Evolutionary conservation across 1,140 invertebrate species (phyloP).

Genomic region (Chironomus tepperi): DNA sequence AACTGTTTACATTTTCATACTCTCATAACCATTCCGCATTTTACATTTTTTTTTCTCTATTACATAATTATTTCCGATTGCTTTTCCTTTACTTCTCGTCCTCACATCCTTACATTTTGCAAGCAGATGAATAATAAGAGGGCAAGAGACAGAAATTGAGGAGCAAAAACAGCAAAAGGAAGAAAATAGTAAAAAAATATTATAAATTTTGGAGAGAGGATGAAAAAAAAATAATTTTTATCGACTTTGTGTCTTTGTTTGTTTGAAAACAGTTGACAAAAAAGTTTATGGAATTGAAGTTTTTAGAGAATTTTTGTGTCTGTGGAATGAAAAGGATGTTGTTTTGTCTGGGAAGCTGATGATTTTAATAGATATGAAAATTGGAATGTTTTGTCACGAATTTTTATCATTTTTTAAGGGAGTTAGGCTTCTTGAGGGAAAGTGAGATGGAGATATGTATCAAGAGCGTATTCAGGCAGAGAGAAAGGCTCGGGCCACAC

Average conservation of each 20-base stretch:
- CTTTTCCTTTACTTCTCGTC: background rate
- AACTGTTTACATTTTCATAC: background rate
- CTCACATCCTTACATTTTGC: background rate
- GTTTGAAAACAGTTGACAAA: background rate
- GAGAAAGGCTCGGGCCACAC: too few relatives aligned
- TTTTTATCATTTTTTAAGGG: too few relatives aligned
- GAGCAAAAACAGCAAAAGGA: background rate
- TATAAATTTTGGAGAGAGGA: too few relatives aligned
- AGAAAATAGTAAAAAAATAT: background rate
- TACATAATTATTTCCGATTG: conserved; percentile 23
- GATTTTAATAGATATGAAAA: too few relatives aligned
- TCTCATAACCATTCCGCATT: background rate
- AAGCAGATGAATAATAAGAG: background rate
- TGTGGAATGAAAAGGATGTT: too few relatives aligned
- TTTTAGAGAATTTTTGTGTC: background rate
- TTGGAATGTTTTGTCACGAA: too few relatives aligned
- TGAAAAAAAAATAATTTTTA: background rate
- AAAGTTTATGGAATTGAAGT: background rate
- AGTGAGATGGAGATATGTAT: too few relatives aligned
- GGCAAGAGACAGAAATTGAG: background rate
- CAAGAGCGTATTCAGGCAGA: too few relatives aligned
- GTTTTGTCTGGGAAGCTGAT: too few relatives aligned
- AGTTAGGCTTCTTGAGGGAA: too few relatives aligned
- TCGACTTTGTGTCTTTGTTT: conserved; percentile 4
- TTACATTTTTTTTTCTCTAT: background rate